Evolutionary conservation across 2,888 invertebrate species (phyloP), one percentile per base, ranked within the genome.

Genomic region (Chloromyia formosa): DNA sequence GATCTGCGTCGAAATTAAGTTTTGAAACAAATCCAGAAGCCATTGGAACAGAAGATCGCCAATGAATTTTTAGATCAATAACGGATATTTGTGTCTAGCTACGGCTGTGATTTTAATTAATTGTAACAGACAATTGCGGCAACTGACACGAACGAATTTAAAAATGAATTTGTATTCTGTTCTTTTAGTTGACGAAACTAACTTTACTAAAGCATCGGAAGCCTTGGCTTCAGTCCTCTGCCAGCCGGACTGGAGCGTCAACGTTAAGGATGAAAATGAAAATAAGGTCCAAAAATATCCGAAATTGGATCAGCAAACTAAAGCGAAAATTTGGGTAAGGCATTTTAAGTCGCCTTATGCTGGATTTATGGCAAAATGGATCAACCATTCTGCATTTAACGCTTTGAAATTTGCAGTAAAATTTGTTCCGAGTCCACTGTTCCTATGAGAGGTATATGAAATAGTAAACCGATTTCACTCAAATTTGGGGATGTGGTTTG

Each of bases 51-150:
- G 5, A 85, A 88, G 10, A 87, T 93, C 35, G 82, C 85, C 7
- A 83, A 86, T n/a, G 88, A 83, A 86, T 45, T 89, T 89, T 79
- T 94, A 94, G 93, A 83, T 94, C 5, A 88, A 88, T n/a, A 89
- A 88, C 78, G 89, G 90, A 76, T 88, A 90, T 10, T 88, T 90
- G 73, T 90, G 91, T 76, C 84, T 93, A 79, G 87, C 93, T 62
- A 89, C 92, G n/a, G 85, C 91, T 0, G 91, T 91, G 49, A 89
- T 93, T 75, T 81, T 94, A 1, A 91, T 91, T 81, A 82, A 82
- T 75, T 78, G 88, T 90, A 78, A 90, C 91, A 87, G n/a, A n/a
- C n/a, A n/a, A n/a, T n/a, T 42, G n/a, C n/a, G n/a, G n/a, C n/a
- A n/a, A n/a, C n/a, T n/a, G 27, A 68, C 16, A 61, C 20, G n/a